phyloP scores from a whole-genome alignment of 2,888 invertebrate genomes.

The Allophyes oxyacanthae region DNA sequence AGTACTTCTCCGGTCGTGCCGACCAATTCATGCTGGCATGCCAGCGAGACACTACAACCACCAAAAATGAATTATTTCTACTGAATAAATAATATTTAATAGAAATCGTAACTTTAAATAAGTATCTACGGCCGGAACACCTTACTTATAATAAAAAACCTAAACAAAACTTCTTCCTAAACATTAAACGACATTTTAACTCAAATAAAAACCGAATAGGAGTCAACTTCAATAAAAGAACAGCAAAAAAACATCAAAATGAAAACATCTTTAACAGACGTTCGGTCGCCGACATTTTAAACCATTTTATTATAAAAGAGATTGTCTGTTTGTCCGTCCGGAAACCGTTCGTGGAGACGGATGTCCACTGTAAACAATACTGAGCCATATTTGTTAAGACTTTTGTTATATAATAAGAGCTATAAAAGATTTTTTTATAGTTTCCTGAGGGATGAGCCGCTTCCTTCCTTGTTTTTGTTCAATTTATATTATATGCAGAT shows the following conservation, averaged over 20 bases:
- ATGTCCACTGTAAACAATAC: conserved; percentile 73
- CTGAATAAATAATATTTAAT: no score
- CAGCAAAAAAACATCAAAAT: conserved; percentile 15
- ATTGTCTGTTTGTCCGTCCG: conserved; percentile 52
- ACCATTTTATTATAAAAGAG: conserved; percentile 50
- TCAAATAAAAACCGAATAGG: conserved; percentile 18
- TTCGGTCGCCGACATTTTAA: conserved; percentile 29
- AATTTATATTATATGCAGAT: conserved; percentile 6
- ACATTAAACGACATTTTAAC: conserved; percentile 15
- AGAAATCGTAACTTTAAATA: no score
- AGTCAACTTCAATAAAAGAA: not conserved
- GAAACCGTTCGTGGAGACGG: conserved; percentile 63
- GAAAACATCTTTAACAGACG: conserved; percentile 36
- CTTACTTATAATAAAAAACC: no score
- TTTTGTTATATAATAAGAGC: conserved; percentile 57
- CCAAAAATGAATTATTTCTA: no score
- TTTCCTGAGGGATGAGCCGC: conserved; percentile 52
- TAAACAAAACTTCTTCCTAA: not conserved
- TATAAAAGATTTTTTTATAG: conserved; percentile 65
- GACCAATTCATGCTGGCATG: no score
- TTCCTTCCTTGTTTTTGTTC: conserved; percentile 64
- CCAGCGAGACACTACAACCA: no score
- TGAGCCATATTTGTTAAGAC: conserved; percentile 51
- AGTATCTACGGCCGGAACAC: no score
- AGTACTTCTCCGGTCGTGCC: no score